Conservation (phyloP, 2,113 vertebrate genomes). For the Cavia aperea region DNA sequence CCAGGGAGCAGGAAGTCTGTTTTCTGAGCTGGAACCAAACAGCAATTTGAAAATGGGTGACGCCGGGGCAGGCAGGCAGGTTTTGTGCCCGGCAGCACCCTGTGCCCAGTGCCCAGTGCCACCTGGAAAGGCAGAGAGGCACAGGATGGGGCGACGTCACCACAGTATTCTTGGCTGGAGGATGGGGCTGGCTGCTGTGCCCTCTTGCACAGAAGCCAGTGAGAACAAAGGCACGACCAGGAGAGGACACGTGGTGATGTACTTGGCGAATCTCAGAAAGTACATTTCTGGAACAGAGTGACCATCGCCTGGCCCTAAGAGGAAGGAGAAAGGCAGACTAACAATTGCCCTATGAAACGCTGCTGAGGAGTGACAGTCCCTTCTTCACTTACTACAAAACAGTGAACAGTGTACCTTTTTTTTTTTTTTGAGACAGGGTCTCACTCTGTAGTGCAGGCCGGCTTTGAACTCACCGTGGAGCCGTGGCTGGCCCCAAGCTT, state of each 20-base stretch:
- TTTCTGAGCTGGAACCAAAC: not conserved
- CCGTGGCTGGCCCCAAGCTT: no score
- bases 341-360: not conserved
- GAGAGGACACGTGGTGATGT: not conserved
- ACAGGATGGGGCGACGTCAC: not conserved
- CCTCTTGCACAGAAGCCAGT: not conserved
- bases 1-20: not conserved
- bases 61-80: not conserved
- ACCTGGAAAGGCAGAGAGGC: not conserved
- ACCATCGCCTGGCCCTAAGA: accelerated
- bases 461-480: no score
- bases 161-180: not conserved
- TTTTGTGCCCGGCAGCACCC: not conserved
- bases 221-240: not conserved
- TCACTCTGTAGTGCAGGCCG: no score
- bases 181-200: not conserved
- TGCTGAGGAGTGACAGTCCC: not conserved
- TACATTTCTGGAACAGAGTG: not conserved
- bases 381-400: not conserved
- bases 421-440: no score
- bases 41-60: not conserved
- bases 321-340: not conserved
- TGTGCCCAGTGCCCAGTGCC: not conserved
- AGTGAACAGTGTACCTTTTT: no score
- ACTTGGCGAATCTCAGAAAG: not conserved